Base-by-base conservation (phyloP, 23 tunicate genomes). In the Trididemnum nubilum region DNA sequence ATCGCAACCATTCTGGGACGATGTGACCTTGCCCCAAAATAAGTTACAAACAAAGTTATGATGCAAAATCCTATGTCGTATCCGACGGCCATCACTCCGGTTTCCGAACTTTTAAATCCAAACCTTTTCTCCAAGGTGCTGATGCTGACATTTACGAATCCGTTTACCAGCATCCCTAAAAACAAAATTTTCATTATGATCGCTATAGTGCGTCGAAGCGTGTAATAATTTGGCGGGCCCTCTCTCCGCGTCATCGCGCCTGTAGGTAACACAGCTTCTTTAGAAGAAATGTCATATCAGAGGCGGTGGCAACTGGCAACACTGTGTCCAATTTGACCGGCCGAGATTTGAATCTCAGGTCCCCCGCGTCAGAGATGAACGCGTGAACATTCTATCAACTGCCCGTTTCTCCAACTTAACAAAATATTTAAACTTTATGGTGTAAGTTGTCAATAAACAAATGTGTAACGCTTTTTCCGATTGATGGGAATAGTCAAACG, bases 21-120 rank as follows among this genome's bases (percentile, higher is more conserved):
- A 59, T 91, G 91, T 1, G 81, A 73, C 57, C 83, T 82, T 34
- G 72, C 49, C 36, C 89, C 83, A 58, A 88, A 88, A 79, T 87
- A 91, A 1, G 99, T 90, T 21, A 96, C 99, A 69, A 91, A 96
- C 72, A 96, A 52, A 25, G 94, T 85, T 24, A 88, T 36, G 57
- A 80, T 28, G 44, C 91, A 92, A 58, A 96, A 96, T 0, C 89
- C 99, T 26, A 96, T 96, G 79, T 96, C 99, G 80, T 96, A 96
- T 22, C 97, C 84, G 36, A 77, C 71, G 36, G 94, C 86, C 34
- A 96, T 81, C n/a, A 96, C 69, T 0, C 99, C 97, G 34, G 94
- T 79, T 76, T 91, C 96, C 28, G 92, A 96, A 33, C 94, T 87
- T 34, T 32, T 69, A n/a, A 96, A 70, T 36, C 96, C 94, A 58